These are phyloP conservation scores for Dasyprocta punctata DNA, from an alignment of 2,113 vertebrate species.

Conservation along the genomic window DNA sequence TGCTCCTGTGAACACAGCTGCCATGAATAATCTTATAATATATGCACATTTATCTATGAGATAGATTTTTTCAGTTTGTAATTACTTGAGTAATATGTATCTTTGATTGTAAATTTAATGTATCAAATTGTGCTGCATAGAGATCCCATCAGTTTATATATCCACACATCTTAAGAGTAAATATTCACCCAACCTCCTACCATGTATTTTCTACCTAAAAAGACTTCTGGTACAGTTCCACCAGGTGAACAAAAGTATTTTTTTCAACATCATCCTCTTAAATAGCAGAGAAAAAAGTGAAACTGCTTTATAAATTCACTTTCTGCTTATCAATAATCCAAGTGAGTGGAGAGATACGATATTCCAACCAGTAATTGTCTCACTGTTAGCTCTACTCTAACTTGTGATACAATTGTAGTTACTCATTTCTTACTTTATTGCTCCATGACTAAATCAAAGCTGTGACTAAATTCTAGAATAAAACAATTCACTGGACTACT, in stretches of 20 bases:
- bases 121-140: neutral
- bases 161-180: neutral
- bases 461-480: neutral
- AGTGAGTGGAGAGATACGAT: neutral
- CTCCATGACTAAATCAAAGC: conserved; percentile 45
- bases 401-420: neutral
- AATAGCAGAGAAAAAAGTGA: neutral
- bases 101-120: neutral
- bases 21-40: neutral
- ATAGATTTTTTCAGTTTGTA: neutral
- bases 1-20: neutral
- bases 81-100: neutral
- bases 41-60: neutral
- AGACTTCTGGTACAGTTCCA: neutral
- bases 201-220: neutral
- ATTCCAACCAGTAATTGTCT: neutral
- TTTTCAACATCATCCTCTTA: neutral
- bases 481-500: neutral
- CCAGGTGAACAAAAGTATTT: neutral
- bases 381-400: neutral
- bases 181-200: neutral
- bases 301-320: neutral
- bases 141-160: neutral
- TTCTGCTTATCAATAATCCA: neutral
- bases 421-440: conserved; percentile 13